Conservation (phyloP, 2,113 vertebrate species). For the Eulemur rufifrons region DNA sequence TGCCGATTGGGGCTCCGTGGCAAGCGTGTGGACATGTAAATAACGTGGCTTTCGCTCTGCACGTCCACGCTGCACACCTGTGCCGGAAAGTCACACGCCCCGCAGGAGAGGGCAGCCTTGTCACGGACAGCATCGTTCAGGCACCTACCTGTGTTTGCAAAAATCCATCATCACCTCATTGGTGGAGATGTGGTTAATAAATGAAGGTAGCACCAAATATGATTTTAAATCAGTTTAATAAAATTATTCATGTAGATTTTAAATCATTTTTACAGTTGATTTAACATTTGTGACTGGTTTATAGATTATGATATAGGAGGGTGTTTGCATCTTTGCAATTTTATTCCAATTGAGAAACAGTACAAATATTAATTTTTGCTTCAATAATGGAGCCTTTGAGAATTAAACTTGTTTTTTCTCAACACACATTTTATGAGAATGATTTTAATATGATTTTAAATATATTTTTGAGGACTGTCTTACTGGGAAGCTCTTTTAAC, state of each 20-base stretch:
- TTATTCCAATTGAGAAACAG: conserved; percentile 92
- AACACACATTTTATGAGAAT: conserved; percentile 87
- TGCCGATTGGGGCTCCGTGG: too few relatives aligned
- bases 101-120: conserved; percentile 7
- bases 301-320: conserved; percentile 86
- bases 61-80: too few relatives aligned
- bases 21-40: background rate
- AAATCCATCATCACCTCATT: conserved; percentile 77
- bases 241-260: conserved; percentile 88
- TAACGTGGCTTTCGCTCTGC: too few relatives aligned
- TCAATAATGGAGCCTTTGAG: conserved; percentile 91
- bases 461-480: conserved; percentile 93
- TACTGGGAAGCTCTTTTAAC: conserved; percentile 85
- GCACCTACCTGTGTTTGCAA: conserved; percentile 61
- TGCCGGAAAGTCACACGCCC: background rate
- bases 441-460: conserved; percentile 92
- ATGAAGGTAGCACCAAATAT: conserved; percentile 83
- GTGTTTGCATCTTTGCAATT: conserved; percentile 87
- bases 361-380: conserved; percentile 93
- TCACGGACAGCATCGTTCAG: conserved; percentile 30
- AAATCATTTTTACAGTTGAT: conserved; percentile 88
- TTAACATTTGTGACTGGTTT: conserved; percentile 88
- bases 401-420: conserved; percentile 88
- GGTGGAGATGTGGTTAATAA: conserved; percentile 84
- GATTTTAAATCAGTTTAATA: conserved; percentile 88